Base-by-base conservation (phyloP, 2,888 invertebrate genomes). In the Rugalucina vietnamica region DNA sequence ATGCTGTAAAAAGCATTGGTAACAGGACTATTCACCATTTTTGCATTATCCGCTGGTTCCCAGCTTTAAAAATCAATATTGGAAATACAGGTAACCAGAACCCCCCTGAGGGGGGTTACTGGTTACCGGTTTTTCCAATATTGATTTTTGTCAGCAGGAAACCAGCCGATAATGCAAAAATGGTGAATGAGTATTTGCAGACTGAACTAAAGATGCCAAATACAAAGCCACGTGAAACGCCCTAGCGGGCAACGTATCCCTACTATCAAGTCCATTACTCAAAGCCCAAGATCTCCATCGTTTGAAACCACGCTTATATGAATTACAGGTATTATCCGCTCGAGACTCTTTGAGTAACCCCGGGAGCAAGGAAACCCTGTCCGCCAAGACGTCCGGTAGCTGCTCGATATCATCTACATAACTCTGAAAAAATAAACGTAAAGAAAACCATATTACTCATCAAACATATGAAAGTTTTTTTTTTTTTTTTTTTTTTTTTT, bases 311-410 rank as follows among this genome's bases (percentile, higher is more conserved):
- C 12, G 10, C 18, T 77, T 34, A 36, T 77, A 69, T 43, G 65
- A 65, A 1, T 5, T 43, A 39, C 29, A 32, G 12, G 77, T 77
- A 43, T 34, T 70, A 3, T 12, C 49, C 5, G 77, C 70, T 50
- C 77, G 39, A 5, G 70, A 77, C n/a, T 69, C 27, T 36, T 70
- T 18, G n/a, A 77, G 32, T 32, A 77, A 10, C 2, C 70, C 77
- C 49, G 77, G 77, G 34, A 77, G 77, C n/a, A 77, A 37, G 77
- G 8, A n/a, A 29, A 87, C 75, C 49, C 76, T 84, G 27, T 32
- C 82, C 18, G 60, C 70, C 77, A 72, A 34, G 32, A 79, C 74
- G 24, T 74, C 73, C 57, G 75, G 49, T 21, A 60, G 36, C 32
- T 29, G 39, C 10, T 57, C 50, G 21, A 65, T 74, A 3, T 79